Conservation (phyloP, 2,888 invertebrate species). For the Nephrotoma flavescens region DNA sequence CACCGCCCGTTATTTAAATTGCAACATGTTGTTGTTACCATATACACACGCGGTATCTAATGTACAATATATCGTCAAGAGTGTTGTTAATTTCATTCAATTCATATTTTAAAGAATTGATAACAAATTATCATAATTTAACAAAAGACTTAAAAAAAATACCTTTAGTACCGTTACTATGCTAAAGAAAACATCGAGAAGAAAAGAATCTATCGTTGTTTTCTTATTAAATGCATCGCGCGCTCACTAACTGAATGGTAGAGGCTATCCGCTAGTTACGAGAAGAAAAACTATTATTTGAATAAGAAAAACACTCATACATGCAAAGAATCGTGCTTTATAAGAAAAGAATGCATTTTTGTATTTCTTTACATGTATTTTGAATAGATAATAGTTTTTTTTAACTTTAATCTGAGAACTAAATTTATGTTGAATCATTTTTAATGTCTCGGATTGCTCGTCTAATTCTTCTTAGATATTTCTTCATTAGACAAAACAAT, state of each 20-base stretch:
- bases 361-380: background rate
- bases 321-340: background rate
- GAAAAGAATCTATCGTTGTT: background rate
- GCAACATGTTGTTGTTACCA: background rate
- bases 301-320: background rate
- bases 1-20: background rate
- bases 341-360: background rate
- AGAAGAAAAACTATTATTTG: background rate
- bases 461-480: background rate
- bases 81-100: background rate
- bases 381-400: background rate
- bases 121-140: background rate
- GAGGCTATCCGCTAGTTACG: background rate
- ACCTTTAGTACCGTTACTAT: background rate
- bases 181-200: background rate
- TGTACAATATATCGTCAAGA: background rate
- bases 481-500: background rate
- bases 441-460: background rate
- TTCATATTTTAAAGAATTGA: background rate
- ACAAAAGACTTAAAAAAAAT: background rate
- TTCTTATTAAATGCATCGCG: background rate
- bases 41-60: background rate
- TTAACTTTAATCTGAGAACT: background rate
- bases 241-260: background rate
- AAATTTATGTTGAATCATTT: background rate